Evolutionary conservation across 1,140 invertebrate species (phyloP).

Genomic region (Bombyx mori): ASM3026992v2 NC_085121.1:1649501-1650000

Average conservation of each 20-base stretch:
- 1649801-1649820: slow-evolving; percentile 2
- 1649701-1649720: slow-evolving; percentile 19
- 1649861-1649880: slow-evolving; percentile 36
- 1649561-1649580: slow-evolving; percentile 57
- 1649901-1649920: too few species aligned
- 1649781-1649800: slow-evolving; percentile 20
- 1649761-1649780: slow-evolving; percentile 2
- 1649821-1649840: slow-evolving; percentile 1
- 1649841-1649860: slow-evolving; percentile 23
- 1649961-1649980: too few species aligned
- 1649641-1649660: slow-evolving; percentile 26
- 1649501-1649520: slow-evolving; percentile 26
- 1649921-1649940: too few species aligned
- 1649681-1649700: slow-evolving; percentile 46
- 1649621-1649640: slow-evolving; percentile 7
- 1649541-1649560: slow-evolving; percentile 66
- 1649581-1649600: slow-evolving; percentile 35
- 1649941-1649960: too few species aligned
- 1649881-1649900: slow-evolving; percentile 11
- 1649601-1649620: slow-evolving; percentile 33
- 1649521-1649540: slow-evolving; percentile 58
- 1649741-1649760: slow-evolving; percentile 45
- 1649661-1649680: slow-evolving; percentile 44
- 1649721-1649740: slow-evolving; percentile 42
- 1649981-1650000: too few species aligned